phyloP scores from a whole-genome alignment of 2,113 vertebrate species.

The Peucedramus taeniatus region DNA sequence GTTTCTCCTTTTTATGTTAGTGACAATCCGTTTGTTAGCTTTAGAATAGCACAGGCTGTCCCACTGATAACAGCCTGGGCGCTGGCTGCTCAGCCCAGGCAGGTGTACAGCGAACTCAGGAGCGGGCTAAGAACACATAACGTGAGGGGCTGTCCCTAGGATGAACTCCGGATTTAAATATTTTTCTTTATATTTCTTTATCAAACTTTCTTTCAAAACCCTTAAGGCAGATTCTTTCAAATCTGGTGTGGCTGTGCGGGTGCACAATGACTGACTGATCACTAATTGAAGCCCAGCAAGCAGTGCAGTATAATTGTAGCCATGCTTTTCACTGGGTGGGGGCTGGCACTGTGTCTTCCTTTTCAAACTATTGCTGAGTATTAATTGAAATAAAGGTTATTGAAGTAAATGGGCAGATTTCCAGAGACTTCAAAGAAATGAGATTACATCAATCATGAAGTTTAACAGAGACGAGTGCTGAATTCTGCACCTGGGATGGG shows the following conservation, averaged over 20 bases:
- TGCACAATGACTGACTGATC: not conserved
- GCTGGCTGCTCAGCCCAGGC: not conserved
- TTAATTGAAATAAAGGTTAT: not conserved
- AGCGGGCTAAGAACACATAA: not conserved
- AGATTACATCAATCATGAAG: not conserved
- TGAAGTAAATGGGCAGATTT: not conserved
- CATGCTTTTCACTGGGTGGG: not conserved
- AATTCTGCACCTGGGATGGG: not conserved
- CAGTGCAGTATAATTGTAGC: not conserved
- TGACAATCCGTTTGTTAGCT: slow-evolving; percentile 52
- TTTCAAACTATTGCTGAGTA: not conserved
- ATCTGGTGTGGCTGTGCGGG: not conserved
- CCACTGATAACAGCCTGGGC: slow-evolving; percentile 15
- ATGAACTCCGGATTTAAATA: not conserved
- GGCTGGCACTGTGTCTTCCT: not conserved
- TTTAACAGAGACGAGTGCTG: not conserved
- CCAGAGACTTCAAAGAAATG: not conserved
- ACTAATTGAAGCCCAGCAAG: not conserved
- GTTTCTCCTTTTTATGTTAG: slow-evolving; percentile 57
- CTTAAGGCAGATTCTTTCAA: not conserved
- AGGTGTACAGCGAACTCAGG: not conserved
- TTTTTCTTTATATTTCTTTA: not conserved
- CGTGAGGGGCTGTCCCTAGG: not conserved
- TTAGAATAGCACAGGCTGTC: slow-evolving; percentile 45
- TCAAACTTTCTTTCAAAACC: not conserved